Conservation (phyloP, 2,113 vertebrate genomes). For the Tichodroma muraria region DNA sequence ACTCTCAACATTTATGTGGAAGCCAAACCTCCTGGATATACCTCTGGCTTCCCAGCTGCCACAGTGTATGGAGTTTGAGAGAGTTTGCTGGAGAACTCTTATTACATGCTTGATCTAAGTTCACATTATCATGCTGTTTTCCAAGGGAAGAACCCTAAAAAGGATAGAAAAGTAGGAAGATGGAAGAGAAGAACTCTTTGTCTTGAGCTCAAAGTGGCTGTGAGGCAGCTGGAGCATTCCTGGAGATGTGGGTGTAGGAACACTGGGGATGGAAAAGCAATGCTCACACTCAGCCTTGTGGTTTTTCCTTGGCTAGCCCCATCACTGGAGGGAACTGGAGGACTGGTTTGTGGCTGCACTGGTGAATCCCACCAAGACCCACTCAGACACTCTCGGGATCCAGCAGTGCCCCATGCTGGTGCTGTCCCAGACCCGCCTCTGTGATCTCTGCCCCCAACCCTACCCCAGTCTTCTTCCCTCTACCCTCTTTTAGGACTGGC, state of each 20-base stretch:
- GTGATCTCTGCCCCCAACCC: background rate
- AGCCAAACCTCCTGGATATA: background rate
- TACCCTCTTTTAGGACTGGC: background rate
- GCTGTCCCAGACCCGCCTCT: background rate
- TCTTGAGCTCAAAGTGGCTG: background rate
- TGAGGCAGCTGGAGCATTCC: background rate
- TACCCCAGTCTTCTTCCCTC: background rate
- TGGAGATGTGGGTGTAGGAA: background rate
- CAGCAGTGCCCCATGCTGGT: background rate
- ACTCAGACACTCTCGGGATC: background rate
- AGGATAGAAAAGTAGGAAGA: background rate
- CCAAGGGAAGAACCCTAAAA: background rate
- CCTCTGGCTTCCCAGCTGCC: background rate
- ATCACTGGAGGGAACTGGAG: background rate
- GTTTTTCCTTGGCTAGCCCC: background rate
- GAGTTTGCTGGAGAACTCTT: background rate
- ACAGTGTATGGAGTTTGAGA: accelerated
- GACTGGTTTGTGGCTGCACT: background rate
- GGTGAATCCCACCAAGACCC: background rate
- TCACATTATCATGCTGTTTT: background rate
- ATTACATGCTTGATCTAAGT: background rate
- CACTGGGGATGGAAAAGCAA: background rate
- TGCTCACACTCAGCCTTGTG: background rate
- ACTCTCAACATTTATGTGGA: background rate
- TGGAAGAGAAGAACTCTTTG: background rate